phyloP scores from a whole-genome alignment of 2,113 vertebrate species.

The Sisor rabdophorus region DNA sequence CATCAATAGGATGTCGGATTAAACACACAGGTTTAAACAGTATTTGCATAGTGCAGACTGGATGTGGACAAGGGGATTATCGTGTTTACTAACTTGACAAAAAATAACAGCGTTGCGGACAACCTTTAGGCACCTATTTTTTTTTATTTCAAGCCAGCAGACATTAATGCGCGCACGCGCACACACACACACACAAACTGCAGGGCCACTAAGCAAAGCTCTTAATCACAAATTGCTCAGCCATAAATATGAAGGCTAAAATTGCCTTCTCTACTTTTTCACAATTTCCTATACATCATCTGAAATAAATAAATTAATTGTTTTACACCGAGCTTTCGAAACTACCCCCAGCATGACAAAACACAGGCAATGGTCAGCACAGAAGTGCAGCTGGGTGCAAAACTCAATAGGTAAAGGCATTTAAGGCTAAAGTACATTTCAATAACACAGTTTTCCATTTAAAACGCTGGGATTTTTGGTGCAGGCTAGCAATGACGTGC shows the following conservation, averaged over 20 bases:
- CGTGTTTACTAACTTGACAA: not conserved
- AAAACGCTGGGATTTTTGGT: not conserved
- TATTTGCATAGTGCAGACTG: not conserved
- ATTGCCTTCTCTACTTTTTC: too few relatives aligned
- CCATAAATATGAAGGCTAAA: too few relatives aligned
- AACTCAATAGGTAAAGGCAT: not conserved
- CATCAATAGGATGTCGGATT: not conserved
- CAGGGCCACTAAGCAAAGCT: too few relatives aligned
- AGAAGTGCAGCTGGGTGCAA: too few relatives aligned
- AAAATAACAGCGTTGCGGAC: not conserved
- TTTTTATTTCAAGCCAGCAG: too few relatives aligned
- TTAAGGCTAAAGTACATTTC: not conserved
- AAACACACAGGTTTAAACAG: not conserved
- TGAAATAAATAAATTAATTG: not conserved
- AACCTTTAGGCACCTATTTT: too few relatives aligned
- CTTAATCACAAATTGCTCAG: too few relatives aligned
- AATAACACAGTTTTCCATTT: not conserved
- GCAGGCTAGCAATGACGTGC: not conserved
- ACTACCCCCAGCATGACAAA: not conserved
- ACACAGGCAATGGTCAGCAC: too few relatives aligned
- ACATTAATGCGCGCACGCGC: too few relatives aligned
- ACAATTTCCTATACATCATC: too few relatives aligned
- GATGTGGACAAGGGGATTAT: not conserved
- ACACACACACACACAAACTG: too few relatives aligned
- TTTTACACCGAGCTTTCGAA: not conserved